Base-by-base conservation (phyloP, 2,113 vertebrate genomes). In the Asarcornis scutulata region DNA sequence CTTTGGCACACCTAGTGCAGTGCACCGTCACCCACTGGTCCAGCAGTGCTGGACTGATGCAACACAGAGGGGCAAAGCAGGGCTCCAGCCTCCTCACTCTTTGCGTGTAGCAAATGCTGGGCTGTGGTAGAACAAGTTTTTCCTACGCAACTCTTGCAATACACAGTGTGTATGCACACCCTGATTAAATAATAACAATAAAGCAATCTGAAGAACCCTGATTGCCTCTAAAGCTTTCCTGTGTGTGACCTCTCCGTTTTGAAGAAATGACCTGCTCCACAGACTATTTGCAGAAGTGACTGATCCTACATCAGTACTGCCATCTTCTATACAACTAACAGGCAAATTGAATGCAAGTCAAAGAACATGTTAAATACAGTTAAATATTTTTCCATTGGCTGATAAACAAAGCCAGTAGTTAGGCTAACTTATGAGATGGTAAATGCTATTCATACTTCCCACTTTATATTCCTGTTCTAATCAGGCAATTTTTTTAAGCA, bases 401-500 rank as follows among this genome's bases (percentile, higher is more conserved):
- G 52, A 11, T 36, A 34, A 26, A 40, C 40, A 72, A 89, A 18
- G 11, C 3, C 13, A 46, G 40, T 6, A 62, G 18, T 55, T 62
- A 14, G 0, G 1, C 6, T 11, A 13, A 40, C 9, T 29, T 59
- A 50, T 6, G 13, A 86, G 32, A 75, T 18, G 78, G 23, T 11
- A 84, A 95, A 53, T 13, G 4, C 4, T 68, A 5, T 40, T 71
- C 60, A 29, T 32, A 48, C 5, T 58, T 75, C 17, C 21, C 38
- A 60, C 8, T 8, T 76, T 25, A 53, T 72, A 48, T 72, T 86
- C 38, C 20, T 89, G 7, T 21, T 75, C 63, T 21, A 6, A 29
- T 8, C 0, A 0, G 11, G 2, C 0, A 13, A 6, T 29, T 36
- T 63, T 16, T 68, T 26, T 8, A 59, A 74, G 17, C 34, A 55